These are phyloP conservation scores for Campoplex capitator DNA, from an alignment of 2,888 invertebrate species.

Conservation along the genomic window DNA sequence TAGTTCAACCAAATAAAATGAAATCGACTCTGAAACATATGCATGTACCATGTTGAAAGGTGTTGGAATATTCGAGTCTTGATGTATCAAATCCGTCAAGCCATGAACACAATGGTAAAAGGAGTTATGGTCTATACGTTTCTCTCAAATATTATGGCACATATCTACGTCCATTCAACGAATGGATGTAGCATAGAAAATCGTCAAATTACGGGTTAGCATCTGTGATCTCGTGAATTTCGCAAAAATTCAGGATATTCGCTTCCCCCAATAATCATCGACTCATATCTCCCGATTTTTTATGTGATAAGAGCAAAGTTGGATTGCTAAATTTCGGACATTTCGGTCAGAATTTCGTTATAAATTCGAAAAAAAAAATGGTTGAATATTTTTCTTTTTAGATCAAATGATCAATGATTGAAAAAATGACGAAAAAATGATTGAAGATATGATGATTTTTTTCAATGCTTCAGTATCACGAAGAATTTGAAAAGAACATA, in stretches of 20 bases:
- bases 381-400: too few species aligned
- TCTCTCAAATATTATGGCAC: constrained; percentile 31
- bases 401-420: too few species aligned
- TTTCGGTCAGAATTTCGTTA: neutral
- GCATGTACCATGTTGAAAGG: constrained; percentile 13
- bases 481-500: neutral
- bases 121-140: constrained; percentile 62
- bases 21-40: neutral
- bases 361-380: too few species aligned
- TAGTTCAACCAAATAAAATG: neutral
- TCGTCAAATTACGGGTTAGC: constrained; percentile 64
- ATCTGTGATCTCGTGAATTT: constrained; percentile 47
- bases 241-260: constrained; percentile 57
- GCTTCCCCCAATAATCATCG: constrained; percentile 35
- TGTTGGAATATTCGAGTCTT: constrained; percentile 56
- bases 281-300: constrained; percentile 33
- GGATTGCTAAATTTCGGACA: constrained; percentile 14
- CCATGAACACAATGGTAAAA: constrained; percentile 62
- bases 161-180: constrained; percentile 1
- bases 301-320: constrained; percentile 32
- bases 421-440: neutral
- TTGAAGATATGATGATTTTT: too few species aligned
- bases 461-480: neutral
- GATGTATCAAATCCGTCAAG: constrained; percentile 59
- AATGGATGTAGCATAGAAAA: constrained; percentile 46